A percentile compares a stretch with the other conserved stretches of the same genome.
Conservation (phyloP, 1,140 invertebrate species). For the Phymorhynchus buccinoides region DNA sequence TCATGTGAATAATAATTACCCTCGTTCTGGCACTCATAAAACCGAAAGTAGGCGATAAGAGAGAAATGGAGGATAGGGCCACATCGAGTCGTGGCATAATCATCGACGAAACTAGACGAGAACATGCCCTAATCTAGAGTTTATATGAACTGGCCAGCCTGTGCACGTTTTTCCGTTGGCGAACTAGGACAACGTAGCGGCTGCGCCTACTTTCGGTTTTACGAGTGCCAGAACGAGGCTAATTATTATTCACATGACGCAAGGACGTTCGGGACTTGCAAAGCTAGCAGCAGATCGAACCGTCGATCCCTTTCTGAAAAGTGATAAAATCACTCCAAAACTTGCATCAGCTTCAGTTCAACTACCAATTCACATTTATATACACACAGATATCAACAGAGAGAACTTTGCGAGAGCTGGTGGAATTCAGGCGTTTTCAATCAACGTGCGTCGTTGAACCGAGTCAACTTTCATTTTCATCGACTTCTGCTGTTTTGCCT, state of each 20-base stretch:
- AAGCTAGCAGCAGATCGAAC: neutral
- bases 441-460: too few relatives aligned
- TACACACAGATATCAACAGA: too few relatives aligned
- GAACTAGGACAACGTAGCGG: too few relatives aligned
- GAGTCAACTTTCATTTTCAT: too few relatives aligned
- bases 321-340: neutral
- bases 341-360: neutral
- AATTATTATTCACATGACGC: neutral
- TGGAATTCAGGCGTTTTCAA: too few relatives aligned
- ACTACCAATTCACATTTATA: neutral
- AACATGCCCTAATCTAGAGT: too few relatives aligned
- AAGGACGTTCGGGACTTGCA: neutral
- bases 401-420: too few relatives aligned
- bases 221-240: neutral
- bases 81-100: too few relatives aligned
- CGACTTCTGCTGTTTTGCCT: neutral
- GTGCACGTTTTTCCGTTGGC: too few relatives aligned
- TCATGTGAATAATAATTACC: neutral
- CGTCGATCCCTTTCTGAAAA: neutral
- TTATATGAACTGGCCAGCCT: too few relatives aligned
- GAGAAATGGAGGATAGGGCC: too few relatives aligned
- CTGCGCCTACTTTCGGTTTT: neutral
- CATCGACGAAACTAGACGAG: too few relatives aligned
- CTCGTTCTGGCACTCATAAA: neutral
- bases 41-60: neutral